These are phyloP conservation scores for Chamaea fasciata DNA, from an alignment of 2,113 vertebrate species.

Conservation along the genomic window DNA sequence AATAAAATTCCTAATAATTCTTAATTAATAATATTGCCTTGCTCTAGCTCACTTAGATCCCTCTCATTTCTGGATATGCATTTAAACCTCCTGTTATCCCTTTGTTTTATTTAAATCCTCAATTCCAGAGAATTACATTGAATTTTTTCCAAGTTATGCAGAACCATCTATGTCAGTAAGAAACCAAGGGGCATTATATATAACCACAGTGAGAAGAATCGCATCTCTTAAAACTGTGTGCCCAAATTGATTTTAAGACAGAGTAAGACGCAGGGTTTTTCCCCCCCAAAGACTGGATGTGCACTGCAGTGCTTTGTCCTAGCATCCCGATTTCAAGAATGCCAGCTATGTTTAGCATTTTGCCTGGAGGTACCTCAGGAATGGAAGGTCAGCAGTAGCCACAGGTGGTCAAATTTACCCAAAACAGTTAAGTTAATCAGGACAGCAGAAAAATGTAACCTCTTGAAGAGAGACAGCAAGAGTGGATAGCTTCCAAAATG, in stretches of 20 bases:
- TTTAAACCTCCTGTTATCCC: background rate
- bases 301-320: background rate
- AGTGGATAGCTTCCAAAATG: background rate
- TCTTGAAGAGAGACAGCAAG: background rate
- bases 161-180: background rate
- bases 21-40: background rate
- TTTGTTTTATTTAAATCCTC: background rate
- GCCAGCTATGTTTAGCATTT: conserved; percentile 62
- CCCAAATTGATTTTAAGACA: background rate
- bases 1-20: background rate
- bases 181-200: background rate
- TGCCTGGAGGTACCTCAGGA: conserved; percentile 48
- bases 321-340: conserved; percentile 34
- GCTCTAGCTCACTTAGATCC: background rate
- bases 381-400: conserved; percentile 43
- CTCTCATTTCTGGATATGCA: background rate
- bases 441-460: background rate
- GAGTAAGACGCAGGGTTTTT: background rate
- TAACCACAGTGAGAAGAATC: background rate
- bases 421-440: conserved; percentile 1
- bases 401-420: conserved; percentile 15
- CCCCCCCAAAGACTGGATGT: background rate
- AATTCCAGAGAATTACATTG: background rate
- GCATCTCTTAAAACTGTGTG: background rate
- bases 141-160: background rate